Evolutionary conservation across 2,797 vertebrate species (phyloP), one percentile per base, ranked within the genome.

Genomic region (Alcedo quadribrachys): DNA sequence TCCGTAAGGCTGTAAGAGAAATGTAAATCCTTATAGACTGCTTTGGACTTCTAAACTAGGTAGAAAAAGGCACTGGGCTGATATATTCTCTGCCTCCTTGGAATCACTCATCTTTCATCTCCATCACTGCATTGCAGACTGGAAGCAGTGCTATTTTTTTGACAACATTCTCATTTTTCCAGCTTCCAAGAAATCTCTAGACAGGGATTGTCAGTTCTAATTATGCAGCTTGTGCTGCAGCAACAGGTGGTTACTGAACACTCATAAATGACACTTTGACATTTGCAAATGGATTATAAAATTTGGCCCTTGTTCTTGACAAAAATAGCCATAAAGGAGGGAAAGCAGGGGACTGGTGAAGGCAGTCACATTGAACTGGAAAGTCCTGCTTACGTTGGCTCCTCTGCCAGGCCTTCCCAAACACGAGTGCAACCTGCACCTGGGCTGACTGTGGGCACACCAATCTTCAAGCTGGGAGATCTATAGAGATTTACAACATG

Each of bases 11-110:
- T 50, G 8, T 3, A n/a, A 60, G 70, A 67, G 51, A 43, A 42
- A 69, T 22, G 7, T 42, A 84, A 84, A 89, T 51, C 57, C 71
- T 90, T 50, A 43, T 9, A 58, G 81, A 73, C n/a, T 12, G 10
- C 60, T 73, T 75, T 57, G 46, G 80, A 62, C 66, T 93, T 91
- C 69, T 89, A 85, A 96, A 93, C 67, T 32, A 83, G 71, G 67
- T 15, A 63, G 81, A 84, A 93, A 77, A 68, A 51, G 73, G 55
- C 85, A 69, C 24, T 50, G 40, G 54, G 65, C 57, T 87, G 94
- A 92, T 92, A 55, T 6, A 84, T 63, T 51, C 69, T 32, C 54
- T 80, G 75, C 78, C 63, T 93, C 66, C 42, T 58, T 21, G 68
- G 48, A 77, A 61, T 53, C 58, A 12, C 65, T 83, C 76, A 68